Evolutionary conservation across 2,888 invertebrate genomes (phyloP).

Genomic region (Agrilus mali): DNA sequence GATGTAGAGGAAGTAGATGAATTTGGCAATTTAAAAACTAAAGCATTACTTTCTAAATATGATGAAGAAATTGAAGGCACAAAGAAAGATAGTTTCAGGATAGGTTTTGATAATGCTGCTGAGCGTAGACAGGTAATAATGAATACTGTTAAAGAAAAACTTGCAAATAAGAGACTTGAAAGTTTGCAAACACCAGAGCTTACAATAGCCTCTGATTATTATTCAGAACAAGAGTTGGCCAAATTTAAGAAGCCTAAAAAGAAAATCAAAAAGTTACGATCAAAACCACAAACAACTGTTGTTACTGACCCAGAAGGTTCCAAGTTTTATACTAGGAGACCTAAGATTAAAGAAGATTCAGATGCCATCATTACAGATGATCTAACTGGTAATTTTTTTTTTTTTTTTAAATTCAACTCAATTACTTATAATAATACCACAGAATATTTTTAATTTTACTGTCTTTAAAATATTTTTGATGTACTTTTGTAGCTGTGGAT

Average conservation of each 20-base stretch:
- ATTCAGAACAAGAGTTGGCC: slow-evolving; percentile 70
- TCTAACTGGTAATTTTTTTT: slow-evolving; percentile 37
- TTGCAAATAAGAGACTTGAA: slow-evolving; percentile 59
- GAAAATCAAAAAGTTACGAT: slow-evolving; percentile 57
- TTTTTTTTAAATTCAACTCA: not conserved
- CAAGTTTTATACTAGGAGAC: slow-evolving; percentile 21
- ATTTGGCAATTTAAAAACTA: slow-evolving; percentile 48
- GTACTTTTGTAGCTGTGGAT: slow-evolving; percentile 1
- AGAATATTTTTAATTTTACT: slow-evolving; percentile 7
- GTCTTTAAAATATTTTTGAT: slow-evolving; percentile 1
- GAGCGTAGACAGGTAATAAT: slow-evolving; percentile 39
- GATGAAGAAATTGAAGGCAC: slow-evolving; percentile 82
- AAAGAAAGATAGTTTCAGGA: slow-evolving; percentile 56
- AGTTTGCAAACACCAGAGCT: slow-evolving; percentile 54
- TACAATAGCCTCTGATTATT: slow-evolving; percentile 76
- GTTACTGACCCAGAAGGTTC: slow-evolving; percentile 52
- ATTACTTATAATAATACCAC: slow-evolving; percentile 1
- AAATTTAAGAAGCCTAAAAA: slow-evolving; percentile 84
- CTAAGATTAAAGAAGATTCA: slow-evolving; percentile 19
- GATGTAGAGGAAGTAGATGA: slow-evolving; percentile 63
- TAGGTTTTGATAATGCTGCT: slow-evolving; percentile 53
- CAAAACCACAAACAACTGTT: slow-evolving; percentile 46
- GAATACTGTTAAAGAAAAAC: slow-evolving; percentile 42
- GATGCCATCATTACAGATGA: slow-evolving; percentile 46
- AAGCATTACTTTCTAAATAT: slow-evolving; percentile 76